These are phyloP conservation scores for Hydropsyche tenuis DNA, from an alignment of 1,140 invertebrate species.

Conservation along the genomic window DNA sequence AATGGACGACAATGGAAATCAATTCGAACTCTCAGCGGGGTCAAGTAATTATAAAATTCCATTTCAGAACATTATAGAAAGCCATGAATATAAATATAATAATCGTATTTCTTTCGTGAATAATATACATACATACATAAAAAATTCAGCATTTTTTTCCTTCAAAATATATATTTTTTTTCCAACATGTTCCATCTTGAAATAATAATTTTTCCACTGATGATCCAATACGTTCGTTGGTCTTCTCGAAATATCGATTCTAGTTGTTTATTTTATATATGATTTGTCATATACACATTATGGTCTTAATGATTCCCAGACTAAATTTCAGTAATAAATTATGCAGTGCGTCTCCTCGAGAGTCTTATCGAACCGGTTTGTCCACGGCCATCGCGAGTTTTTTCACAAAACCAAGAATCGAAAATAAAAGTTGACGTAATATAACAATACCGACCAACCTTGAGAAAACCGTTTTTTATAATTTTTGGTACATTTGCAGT, in stretches of 20 bases:
- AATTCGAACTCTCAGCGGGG: conserved; percentile 4
- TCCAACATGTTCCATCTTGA: background rate
- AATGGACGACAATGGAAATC: conserved; percentile 21
- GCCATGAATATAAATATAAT: background rate
- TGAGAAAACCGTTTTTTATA: background rate
- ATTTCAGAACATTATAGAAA: background rate
- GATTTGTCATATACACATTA: no score
- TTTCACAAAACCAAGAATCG: background rate
- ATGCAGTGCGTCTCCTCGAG: conserved; percentile 23
- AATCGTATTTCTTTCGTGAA: background rate
- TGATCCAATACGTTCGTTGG: no score
- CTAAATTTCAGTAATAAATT: conserved; percentile 22
- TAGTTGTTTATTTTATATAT: no score
- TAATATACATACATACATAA: no score
- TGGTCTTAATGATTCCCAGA: background rate
- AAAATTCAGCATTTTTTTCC: background rate
- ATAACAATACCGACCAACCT: conserved; percentile 31
- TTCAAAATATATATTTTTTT: no score
- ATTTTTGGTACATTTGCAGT: no score
- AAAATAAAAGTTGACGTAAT: conserved; percentile 34
- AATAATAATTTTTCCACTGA: no score
- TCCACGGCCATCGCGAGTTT: conserved; percentile 17
- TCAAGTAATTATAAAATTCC: background rate
- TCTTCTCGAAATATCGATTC: no score
- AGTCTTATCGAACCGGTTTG: conserved; percentile 30